Evolutionary conservation across 1,140 invertebrate genomes (phyloP).

Genomic region (Acromyrmex charruanus): DNA sequence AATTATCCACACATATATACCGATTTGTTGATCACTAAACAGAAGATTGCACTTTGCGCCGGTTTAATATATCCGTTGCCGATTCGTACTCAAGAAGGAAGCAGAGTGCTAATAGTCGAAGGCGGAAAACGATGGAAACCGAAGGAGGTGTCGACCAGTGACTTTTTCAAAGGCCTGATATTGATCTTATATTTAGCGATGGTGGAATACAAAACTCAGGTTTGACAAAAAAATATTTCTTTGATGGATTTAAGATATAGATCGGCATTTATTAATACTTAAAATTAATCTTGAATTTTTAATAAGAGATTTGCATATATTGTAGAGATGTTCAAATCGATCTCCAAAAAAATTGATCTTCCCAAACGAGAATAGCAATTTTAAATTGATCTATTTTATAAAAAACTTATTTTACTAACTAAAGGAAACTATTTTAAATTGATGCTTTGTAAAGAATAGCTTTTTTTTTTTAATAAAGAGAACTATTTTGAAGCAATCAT

Average conservation of each 20-base stretch:
- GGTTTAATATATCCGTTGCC: constrained; percentile 88
- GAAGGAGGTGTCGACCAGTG: constrained; percentile 86
- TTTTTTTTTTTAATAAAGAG: too few relatives aligned
- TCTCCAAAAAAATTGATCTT: too few relatives aligned
- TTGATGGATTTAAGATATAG: neutral
- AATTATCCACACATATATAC: constrained; percentile 87
- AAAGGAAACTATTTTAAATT: too few relatives aligned
- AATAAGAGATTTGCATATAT: neutral
- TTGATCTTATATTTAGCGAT: constrained; percentile 88
- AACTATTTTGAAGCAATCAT: too few relatives aligned
- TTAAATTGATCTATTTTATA: too few relatives aligned
- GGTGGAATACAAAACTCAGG: constrained; percentile 89
- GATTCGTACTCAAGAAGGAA: constrained; percentile 86
- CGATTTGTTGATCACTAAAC: constrained; percentile 85
- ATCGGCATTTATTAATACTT: neutral
- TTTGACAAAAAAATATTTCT: constrained; percentile 66
- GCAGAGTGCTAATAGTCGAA: constrained; percentile 87
- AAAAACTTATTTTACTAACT: too few relatives aligned
- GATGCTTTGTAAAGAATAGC: too few relatives aligned
- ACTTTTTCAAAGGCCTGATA: constrained; percentile 88
- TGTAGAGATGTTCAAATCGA: too few relatives aligned
- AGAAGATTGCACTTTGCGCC: constrained; percentile 85
- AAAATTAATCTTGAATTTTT: constrained; percentile 6
- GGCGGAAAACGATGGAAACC: constrained; percentile 90
- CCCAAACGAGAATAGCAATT: too few relatives aligned